Evolutionary conservation across 2,113 vertebrate species (phyloP), one percentile per base, ranked within the genome.

Genomic region (Corythaixoides concolor): DNA sequence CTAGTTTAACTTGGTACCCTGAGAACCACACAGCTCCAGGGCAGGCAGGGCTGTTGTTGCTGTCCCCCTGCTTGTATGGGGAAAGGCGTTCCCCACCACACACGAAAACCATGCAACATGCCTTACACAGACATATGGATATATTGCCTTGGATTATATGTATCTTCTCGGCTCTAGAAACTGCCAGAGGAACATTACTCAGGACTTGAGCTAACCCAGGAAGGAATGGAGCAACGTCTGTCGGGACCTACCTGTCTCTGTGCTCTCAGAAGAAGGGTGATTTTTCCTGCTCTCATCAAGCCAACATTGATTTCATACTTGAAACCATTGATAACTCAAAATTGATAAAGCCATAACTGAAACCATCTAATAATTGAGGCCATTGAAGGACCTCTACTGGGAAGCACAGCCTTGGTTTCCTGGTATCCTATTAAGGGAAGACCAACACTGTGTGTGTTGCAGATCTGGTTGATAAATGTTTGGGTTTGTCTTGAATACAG

Each of bases 101-200:
- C 8, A 21, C 1, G 0, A 62, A 39, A 74, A 18, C 24, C 43
- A 33, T 0, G 3, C 30, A 67, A 20, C 0, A 3, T 12, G 49
- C 33, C 58, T 73, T 28, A 2, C 3, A 1, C 45, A 55, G 50
- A 7, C 22, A 16, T 12, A 37, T 2, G 5, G 35, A 19, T n/a
- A 47, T 27, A 8, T 12, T 68, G 49, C 39, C 63, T 81, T 68
- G 63, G 24, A 30, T 62, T 49, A 1, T 1, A 0, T 26, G 8
- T 33, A 8, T 58, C 26, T 89, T 64, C 55, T 83, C 58, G 35
- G 55, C 43, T 9, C 18, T 18, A 56, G 68, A 49, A 50, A n/a
- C 30, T 81, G 49, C 4, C 49, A 43, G 11, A 68, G 52, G 39
- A 89, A 35, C 0, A 0, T 17, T 32, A 64, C n/a, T 52, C 74